Percentiles rank a stretch among this genome's conserved stretches.
These are phyloP conservation scores for Psittacara wagleri DNA, from an alignment of 2,113 vertebrate genomes.

Conservation along the genomic window DNA sequence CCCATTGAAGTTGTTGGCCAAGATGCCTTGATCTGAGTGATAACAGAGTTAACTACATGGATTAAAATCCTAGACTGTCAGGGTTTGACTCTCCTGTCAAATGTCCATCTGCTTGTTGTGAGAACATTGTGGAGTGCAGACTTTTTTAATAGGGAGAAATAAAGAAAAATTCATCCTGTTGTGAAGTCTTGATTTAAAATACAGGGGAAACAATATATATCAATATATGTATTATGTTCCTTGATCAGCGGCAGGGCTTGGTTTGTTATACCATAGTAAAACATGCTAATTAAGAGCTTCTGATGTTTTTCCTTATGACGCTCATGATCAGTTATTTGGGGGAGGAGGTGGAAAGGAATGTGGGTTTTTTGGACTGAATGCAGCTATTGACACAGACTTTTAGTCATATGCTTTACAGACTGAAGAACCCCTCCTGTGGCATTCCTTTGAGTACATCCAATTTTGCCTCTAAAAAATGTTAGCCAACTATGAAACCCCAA, in stretches of 20 bases:
- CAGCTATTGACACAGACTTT: background rate
- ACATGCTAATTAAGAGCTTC: background rate
- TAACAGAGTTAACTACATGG: background rate
- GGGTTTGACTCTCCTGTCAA: background rate
- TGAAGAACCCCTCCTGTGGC: background rate
- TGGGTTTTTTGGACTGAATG: background rate
- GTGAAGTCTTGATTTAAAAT: background rate
- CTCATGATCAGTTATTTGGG: background rate
- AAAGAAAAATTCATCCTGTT: background rate
- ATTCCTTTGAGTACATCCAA: background rate
- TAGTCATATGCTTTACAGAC: background rate
- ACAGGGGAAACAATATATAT: background rate
- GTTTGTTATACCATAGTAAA: background rate
- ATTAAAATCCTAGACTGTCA: background rate
- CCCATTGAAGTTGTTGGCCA: background rate
- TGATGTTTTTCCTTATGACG: background rate
- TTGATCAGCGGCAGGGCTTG: background rate
- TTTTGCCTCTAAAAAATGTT: background rate
- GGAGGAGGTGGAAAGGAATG: background rate
- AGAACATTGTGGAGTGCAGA: background rate
- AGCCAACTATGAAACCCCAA: background rate
- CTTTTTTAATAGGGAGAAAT: background rate
- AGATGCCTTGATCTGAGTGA: background rate
- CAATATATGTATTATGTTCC: background rate
- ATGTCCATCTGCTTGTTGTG: background rate